These are phyloP conservation scores for Labroides dimidiatus DNA, from an alignment of 2,797 vertebrate genomes.

Conservation along the genomic window DNA sequence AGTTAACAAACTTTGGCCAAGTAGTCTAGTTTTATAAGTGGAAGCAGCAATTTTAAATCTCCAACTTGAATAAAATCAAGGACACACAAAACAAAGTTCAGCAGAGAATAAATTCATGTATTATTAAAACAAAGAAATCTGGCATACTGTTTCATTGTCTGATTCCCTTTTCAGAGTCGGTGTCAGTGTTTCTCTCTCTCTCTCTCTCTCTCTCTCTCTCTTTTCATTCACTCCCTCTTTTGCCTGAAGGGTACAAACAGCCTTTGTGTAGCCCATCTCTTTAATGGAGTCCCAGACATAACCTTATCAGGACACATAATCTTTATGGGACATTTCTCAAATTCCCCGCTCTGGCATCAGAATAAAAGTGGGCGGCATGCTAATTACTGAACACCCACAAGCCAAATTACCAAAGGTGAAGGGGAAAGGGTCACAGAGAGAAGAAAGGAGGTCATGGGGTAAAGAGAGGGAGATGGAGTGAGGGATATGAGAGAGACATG, in stretches of 20 bases:
- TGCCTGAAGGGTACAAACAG: constrained; percentile 70
- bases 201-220: no score
- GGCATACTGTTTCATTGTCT: not conserved
- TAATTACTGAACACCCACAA: constrained; percentile 80
- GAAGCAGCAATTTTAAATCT: not conserved
- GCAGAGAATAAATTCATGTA: not conserved
- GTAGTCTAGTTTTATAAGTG: not conserved
- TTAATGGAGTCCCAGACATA: constrained; percentile 76
- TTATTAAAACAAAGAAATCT: not conserved
- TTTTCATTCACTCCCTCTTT: constrained; percentile 20
- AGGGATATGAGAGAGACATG: constrained; percentile 56
- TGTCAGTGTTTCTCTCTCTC: constrained; percentile 19
- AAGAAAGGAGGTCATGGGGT: constrained; percentile 68
- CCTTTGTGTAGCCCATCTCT: constrained; percentile 76
- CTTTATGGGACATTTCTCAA: constrained; percentile 84
- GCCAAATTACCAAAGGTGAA: constrained; percentile 74
- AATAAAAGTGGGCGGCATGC: constrained; percentile 74
- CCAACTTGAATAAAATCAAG: not conserved
- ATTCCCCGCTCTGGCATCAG: constrained; percentile 79
- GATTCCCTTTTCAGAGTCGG: constrained; percentile 22
- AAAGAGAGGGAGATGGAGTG: constrained; percentile 47
- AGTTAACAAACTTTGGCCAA: not conserved
- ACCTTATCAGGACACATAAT: constrained; percentile 83
- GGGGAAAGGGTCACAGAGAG: constrained; percentile 62
- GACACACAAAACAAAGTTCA: constrained; percentile 1